phyloP scores from a whole-genome alignment of 2,113 vertebrate species.

The Aptenodytes patagonicus region DNA sequence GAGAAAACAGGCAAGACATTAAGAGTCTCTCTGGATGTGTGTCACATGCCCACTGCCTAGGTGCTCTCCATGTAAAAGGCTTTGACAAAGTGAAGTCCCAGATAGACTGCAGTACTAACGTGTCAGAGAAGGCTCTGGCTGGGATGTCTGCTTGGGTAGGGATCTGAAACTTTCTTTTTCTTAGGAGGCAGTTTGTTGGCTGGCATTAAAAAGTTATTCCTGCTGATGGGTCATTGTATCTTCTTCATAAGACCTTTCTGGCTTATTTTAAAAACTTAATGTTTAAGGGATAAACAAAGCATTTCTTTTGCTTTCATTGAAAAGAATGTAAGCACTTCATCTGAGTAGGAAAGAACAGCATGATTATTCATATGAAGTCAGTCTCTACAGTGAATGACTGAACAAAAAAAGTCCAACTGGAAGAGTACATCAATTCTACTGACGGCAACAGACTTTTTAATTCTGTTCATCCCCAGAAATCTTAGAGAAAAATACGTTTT shows the following conservation, averaged over 20 bases:
- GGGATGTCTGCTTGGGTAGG: not conserved
- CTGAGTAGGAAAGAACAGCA: not conserved
- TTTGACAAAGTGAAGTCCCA: not conserved
- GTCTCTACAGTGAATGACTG: not conserved
- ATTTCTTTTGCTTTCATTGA: not conserved
- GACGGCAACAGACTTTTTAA: not conserved
- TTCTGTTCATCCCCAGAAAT: not conserved
- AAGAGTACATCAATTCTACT: not conserved
- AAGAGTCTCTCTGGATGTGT: not conserved
- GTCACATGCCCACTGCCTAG: not conserved
- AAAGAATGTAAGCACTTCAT: not conserved
- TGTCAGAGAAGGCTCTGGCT: not conserved
- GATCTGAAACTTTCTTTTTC: not conserved
- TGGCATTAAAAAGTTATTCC: not conserved
- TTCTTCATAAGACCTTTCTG: not conserved
- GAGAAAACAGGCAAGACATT: not conserved
- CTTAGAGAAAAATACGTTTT: not conserved
- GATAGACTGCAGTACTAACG: accelerated
- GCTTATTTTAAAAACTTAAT: not conserved
- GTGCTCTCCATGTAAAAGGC: not conserved
- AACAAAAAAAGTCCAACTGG: not conserved
- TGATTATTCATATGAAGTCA: not conserved
- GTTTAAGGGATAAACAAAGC: not conserved
- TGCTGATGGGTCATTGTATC: not conserved
- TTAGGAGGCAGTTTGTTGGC: not conserved